Conservation (phyloP, 2,797 vertebrate genomes). For the Taeniopygia guttata region DNA sequence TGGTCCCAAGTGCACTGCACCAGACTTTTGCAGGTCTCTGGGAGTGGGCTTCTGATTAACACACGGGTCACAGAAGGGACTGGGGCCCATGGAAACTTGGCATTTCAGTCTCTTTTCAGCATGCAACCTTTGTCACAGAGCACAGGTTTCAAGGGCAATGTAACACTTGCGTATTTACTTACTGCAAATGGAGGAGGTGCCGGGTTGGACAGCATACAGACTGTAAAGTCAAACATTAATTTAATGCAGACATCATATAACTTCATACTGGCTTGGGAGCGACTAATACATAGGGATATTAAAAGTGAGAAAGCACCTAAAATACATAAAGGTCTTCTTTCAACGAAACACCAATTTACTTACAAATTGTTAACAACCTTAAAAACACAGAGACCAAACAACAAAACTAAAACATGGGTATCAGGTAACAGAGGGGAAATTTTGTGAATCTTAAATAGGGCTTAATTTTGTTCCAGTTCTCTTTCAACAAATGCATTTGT, state of each 20-base stretch:
- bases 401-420: not conserved
- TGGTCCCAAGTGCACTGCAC: constrained; percentile 17
- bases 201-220: not conserved
- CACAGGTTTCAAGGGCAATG: constrained; percentile 66
- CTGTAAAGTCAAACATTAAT: constrained; percentile 20
- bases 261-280: not conserved
- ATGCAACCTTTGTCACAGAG: constrained; percentile 57
- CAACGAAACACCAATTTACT: not conserved
- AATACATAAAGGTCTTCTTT: not conserved
- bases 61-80: not conserved
- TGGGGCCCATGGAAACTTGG: constrained; percentile 48
- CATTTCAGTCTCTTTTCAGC: not conserved
- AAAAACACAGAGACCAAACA: not conserved
- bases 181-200: constrained; percentile 51
- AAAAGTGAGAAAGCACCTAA: constrained; percentile 54
- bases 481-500: not conserved
- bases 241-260: not conserved
- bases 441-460: not conserved
- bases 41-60: constrained; percentile 64
- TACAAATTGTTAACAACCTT: not conserved
- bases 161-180: constrained; percentile 70
- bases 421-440: not conserved
- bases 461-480: not conserved
- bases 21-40: not conserved
- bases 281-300: not conserved